Evolutionary conservation across 2,113 vertebrate genomes (phyloP).

Genomic region (Progne subis): DNA sequence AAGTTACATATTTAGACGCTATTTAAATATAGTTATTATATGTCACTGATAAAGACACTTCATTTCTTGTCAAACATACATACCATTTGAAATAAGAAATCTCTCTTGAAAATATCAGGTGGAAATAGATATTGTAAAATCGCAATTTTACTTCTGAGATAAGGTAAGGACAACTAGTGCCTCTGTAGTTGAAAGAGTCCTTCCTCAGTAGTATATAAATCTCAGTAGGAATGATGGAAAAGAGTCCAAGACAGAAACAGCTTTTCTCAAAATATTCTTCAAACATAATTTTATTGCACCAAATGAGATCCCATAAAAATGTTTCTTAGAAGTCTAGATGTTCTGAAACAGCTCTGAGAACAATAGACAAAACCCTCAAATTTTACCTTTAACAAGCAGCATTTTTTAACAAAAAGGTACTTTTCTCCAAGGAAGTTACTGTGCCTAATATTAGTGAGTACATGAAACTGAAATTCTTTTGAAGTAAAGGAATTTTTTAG

Average conservation of each 20-base stretch:
- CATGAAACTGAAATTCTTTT: background rate
- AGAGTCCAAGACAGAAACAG: background rate
- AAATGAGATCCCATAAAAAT: background rate
- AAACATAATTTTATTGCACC: background rate
- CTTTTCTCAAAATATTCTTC: background rate
- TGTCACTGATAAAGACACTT: background rate
- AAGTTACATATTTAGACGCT: background rate
- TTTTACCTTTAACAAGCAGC: background rate
- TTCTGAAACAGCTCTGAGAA: background rate
- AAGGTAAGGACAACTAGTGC: background rate
- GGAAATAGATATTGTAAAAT: background rate
- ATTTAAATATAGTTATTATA: background rate
- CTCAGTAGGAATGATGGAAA: background rate
- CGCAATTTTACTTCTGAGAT: background rate
- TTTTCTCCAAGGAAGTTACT: background rate
- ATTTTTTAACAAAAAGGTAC: background rate
- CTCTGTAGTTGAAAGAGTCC: background rate
- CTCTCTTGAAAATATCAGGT: background rate
- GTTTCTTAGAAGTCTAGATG: background rate
- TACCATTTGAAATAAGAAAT: background rate
- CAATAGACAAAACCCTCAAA: background rate
- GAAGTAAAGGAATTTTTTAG: background rate
- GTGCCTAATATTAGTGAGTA: background rate
- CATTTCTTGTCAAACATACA: background rate
- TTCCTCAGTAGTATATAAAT: background rate